Evolutionary conservation across 1,140 invertebrate species (phyloP).

Genomic region (Drosophila murphyi): DNA sequence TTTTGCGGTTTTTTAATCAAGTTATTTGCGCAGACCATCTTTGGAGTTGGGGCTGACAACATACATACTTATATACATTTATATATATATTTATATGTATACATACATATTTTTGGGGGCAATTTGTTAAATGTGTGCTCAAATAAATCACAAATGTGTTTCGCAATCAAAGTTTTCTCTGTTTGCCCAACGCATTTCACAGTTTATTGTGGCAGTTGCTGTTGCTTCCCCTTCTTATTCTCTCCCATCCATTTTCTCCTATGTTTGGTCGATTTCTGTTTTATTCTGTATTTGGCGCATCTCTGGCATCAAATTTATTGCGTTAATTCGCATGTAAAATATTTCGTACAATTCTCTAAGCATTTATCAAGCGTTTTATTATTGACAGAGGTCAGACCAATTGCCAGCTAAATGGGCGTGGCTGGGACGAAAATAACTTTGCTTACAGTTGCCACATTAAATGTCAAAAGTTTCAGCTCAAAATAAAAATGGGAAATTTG

Average conservation of each 20-base stretch:
- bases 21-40: slow-evolving; percentile 66
- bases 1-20: slow-evolving; percentile 83
- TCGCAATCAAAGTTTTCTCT: slow-evolving; percentile 68
- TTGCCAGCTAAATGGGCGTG: not conserved
- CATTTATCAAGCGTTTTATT: slow-evolving; percentile 81
- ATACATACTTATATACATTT: slow-evolving; percentile 24
- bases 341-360: slow-evolving; percentile 71
- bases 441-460: slow-evolving; percentile 9
- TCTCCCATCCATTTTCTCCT: slow-evolving; percentile 4
- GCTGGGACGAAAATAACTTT: slow-evolving; percentile 20
- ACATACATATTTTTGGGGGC: slow-evolving; percentile 24
- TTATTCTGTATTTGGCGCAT: slow-evolving; percentile 36
- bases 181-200: slow-evolving; percentile 32
- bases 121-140: slow-evolving; percentile 69
- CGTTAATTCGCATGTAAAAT: slow-evolving; percentile 81
- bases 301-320: slow-evolving; percentile 75
- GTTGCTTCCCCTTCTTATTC: not conserved
- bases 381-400: slow-evolving; percentile 65
- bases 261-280: slow-evolving; percentile 12
- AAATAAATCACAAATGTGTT: slow-evolving; percentile 82
- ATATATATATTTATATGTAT: slow-evolving; percentile 10
- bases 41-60: slow-evolving; percentile 5
- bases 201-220: slow-evolving; percentile 23
- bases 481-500: slow-evolving; percentile 70
- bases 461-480: slow-evolving; percentile 63